These are phyloP conservation scores for Desmodus rotundus DNA, from an alignment of 2,113 vertebrate species.

Conservation along the genomic window DNA sequence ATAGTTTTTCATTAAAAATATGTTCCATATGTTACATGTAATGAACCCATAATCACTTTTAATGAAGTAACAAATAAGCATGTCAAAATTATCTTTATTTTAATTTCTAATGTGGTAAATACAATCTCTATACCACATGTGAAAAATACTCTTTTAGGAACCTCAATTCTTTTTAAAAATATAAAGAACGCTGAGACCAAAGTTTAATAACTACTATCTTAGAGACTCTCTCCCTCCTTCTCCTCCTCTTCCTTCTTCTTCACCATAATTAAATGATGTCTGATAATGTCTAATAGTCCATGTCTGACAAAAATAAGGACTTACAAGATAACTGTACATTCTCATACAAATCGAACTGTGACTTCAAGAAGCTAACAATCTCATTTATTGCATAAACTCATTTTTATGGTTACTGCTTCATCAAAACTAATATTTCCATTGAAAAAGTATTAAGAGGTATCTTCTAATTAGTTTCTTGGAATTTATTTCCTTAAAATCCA, in stretches of 20 bases:
- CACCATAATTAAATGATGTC: background rate
- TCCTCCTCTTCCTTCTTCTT: background rate
- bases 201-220: background rate
- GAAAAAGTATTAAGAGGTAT: background rate
- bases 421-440: background rate
- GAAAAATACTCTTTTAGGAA: background rate
- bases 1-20: background rate
- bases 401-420: background rate
- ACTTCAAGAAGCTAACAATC: background rate
- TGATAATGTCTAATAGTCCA: background rate
- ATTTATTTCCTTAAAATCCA: background rate
- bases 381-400: background rate
- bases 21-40: background rate
- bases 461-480: background rate
- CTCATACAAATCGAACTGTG: background rate
- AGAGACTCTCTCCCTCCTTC: background rate
- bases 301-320: background rate
- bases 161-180: background rate
- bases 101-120: background rate
- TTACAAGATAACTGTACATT: background rate
- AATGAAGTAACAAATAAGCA: background rate
- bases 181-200: background rate
- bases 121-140: background rate
- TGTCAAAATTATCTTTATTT: conserved; percentile 5
- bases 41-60: background rate